Evolutionary conservation across 2,888 invertebrate species (phyloP).

Genomic region (Apamea anceps): DNA sequence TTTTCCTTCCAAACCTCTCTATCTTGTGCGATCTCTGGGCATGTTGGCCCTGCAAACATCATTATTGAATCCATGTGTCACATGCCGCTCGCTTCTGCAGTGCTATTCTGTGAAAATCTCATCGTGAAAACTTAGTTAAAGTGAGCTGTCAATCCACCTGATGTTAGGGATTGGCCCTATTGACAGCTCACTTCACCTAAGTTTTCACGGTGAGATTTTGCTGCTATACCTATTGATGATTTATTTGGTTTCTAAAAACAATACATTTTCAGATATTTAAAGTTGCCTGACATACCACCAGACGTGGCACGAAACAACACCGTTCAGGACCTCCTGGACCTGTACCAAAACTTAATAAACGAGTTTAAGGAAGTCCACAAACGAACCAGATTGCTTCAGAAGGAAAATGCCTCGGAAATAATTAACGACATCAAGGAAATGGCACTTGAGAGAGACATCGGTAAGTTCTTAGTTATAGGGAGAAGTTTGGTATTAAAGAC

Average conservation of each 20-base stretch:
- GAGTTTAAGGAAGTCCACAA: conserved; percentile 95
- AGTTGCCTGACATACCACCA: conserved; percentile 92
- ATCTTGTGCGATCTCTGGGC: background rate
- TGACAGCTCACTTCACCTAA: no score
- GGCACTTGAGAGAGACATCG: conserved; percentile 96
- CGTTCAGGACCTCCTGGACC: conserved; percentile 92
- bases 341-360: conserved; percentile 94
- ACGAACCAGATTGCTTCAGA: conserved; percentile 91
- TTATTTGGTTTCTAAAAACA: background rate
- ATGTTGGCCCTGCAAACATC: background rate
- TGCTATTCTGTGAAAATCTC: no score
- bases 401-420: conserved; percentile 94
- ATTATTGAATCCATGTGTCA: background rate
- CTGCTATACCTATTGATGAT: background rate
- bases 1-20: background rate
- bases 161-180: no score
- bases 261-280: conserved; percentile 80
- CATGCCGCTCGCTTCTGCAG: background rate
- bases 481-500: conserved; percentile 72
- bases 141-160: no score
- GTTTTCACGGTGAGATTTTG: no score
- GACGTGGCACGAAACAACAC: conserved; percentile 94
- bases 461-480: conserved; percentile 80
- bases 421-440: conserved; percentile 96
- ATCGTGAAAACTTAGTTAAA: no score